Base-by-base conservation (phyloP, 2,888 invertebrate genomes). In the Aporophyla lueneburgensis region DNA sequence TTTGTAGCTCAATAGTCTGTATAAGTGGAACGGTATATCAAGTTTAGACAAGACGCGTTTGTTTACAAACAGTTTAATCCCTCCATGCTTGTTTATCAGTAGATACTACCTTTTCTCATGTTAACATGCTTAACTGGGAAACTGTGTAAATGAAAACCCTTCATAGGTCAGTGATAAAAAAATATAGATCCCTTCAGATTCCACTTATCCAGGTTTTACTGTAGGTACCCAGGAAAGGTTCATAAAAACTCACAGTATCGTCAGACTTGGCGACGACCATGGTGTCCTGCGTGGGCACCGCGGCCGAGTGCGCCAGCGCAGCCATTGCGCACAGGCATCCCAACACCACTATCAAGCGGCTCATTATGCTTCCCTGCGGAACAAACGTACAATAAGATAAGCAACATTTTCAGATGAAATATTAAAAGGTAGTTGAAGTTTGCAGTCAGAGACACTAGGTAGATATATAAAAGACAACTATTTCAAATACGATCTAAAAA, bases 261-360 rank as follows among this genome's bases (percentile, higher is more conserved):
- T 92, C 92, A 1, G 90, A 89, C 62, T 89, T 91, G 46, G 95
- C 90, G 4, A 96, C 93, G 12, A 96, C 95, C 78, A 95, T 89
- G 19, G 95, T 94, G 76, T 95, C 95, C 71, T 92, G 91, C 0
- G 95, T 93, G 24, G 95, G 90, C 46, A 94, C 92, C 0, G 93
- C 93, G 40, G 92, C 92, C 0, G 92, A 83, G 40, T 87, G 88
- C 33, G 80, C 90, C 19, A 88, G 72, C 53, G 89, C 86, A 40
- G 88, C 83, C 53, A 93, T 62, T 51, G 88, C 80, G 87, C 91
- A 89, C 62, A 94, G 67, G 81, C 90, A 91, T 27, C 90, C 90
- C 59, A 93, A 67, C 74, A 91, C 86, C 77, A 88, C 82, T 78
- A 92, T 75, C 87, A 89, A 90, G 71, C 87, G 88, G 79, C 77